These are phyloP conservation scores for Ptilonorhynchus violaceus DNA, from an alignment of 2,113 vertebrate species.

Conservation along the genomic window DNA sequence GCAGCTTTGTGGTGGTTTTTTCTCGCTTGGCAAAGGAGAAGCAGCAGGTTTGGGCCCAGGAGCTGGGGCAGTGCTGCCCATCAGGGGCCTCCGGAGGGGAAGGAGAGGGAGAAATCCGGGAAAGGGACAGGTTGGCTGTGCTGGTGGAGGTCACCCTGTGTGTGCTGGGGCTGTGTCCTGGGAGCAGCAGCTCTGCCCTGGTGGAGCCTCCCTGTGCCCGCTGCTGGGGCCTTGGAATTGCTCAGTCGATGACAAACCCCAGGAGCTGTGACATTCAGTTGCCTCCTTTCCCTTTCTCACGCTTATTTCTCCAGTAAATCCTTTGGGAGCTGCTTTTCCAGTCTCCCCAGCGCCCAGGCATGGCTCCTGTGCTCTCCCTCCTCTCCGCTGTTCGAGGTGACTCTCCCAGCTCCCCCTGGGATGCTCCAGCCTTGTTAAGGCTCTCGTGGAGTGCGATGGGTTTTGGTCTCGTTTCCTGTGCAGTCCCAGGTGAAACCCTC, in stretches of 20 bases:
- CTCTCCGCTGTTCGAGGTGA: accelerated
- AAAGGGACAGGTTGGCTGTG: too few relatives aligned
- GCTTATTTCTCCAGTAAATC: neutral
- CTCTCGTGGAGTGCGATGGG: neutral
- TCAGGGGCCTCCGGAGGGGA: accelerated
- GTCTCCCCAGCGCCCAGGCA: accelerated
- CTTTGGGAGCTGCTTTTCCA: neutral
- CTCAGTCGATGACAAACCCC: neutral
- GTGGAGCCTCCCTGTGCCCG: neutral
- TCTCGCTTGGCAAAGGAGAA: neutral
- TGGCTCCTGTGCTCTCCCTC: neutral
- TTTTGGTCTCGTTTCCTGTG: accelerated
- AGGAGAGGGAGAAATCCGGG: neutral
- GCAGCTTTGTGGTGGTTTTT: neutral
- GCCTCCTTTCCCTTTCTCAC: neutral
- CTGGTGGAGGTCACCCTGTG: neutral
- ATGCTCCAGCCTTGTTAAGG: neutral
- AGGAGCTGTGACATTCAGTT: accelerated
- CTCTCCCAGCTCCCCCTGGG: neutral
- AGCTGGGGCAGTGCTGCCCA: neutral
- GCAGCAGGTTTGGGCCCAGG: neutral
- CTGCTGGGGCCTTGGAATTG: accelerated
- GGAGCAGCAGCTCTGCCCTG: neutral
- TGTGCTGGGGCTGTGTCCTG: accelerated
- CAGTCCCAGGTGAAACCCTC: neutral